phyloP scores from a whole-genome alignment of 2,888 invertebrate species.

The Hirtodrosophila alboralis region DNA sequence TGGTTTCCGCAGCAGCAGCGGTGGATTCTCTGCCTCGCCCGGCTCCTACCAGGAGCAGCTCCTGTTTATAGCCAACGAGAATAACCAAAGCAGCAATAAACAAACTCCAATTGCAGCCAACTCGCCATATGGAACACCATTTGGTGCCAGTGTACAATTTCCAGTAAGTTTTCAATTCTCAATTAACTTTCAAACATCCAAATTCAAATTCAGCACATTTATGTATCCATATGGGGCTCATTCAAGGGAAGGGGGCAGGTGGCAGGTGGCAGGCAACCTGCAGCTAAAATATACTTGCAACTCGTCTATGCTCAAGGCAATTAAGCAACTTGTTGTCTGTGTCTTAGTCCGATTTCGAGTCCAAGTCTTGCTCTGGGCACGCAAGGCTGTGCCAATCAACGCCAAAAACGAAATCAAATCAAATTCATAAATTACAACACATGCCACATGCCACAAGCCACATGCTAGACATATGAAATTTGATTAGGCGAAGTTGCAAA shows the following conservation, averaged over 20 bases:
- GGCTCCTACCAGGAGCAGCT: slow-evolving; percentile 83
- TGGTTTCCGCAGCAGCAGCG: slow-evolving; percentile 46
- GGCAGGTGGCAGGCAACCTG: slow-evolving; percentile 16
- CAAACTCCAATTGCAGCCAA: slow-evolving; percentile 38
- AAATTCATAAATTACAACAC: slow-evolving; percentile 66
- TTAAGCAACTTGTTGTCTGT: slow-evolving; percentile 55
- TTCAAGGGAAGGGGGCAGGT: slow-evolving; percentile 9
- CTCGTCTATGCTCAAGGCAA: slow-evolving; percentile 48
- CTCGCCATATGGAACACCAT: slow-evolving; percentile 63
- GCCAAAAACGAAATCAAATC: slow-evolving; percentile 66
- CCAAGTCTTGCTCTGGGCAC: slow-evolving; percentile 30
- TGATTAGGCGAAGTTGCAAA: slow-evolving; percentile 48
- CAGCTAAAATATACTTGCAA: slow-evolving; percentile 11
- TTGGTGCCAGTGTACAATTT: slow-evolving; percentile 67
- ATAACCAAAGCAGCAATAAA: slow-evolving; percentile 46
- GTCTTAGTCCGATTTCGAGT: slow-evolving; percentile 3
- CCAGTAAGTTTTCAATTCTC: slow-evolving; percentile 51
- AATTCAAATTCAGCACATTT: slow-evolving; percentile 45
- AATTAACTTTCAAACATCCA: slow-evolving; percentile 16
- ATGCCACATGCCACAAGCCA: slow-evolving; percentile 50
- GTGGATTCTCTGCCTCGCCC: slow-evolving; percentile 64
- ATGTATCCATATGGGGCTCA: slow-evolving; percentile 40
- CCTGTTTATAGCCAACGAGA: slow-evolving; percentile 80
- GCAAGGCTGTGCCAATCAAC: slow-evolving; percentile 58
- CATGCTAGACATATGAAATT: slow-evolving; percentile 55